Percentiles rank a stretch among this genome's conserved stretches.
phyloP scores from a whole-genome alignment of 2,113 vertebrate species.

The Tretioscincus oriximinensis region DNA sequence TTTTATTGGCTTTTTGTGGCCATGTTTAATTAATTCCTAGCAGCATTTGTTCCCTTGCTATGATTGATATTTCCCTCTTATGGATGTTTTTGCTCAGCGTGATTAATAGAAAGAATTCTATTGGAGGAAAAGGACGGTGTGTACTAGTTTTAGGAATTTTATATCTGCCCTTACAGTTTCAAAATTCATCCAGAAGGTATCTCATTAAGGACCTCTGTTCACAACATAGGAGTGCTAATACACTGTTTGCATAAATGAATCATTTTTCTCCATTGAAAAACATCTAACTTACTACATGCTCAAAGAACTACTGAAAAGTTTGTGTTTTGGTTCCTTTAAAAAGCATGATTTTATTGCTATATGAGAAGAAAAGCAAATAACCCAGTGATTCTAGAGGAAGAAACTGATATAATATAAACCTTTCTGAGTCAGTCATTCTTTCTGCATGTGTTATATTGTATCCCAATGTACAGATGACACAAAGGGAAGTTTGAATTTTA shows the following conservation, averaged over 20 bases:
- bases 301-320: neutral
- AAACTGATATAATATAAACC: neutral
- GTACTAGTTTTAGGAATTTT: too few relatives aligned
- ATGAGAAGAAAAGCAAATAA: neutral
- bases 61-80: too few relatives aligned
- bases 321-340: neutral
- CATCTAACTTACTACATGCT: neutral
- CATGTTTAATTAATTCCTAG: too few relatives aligned
- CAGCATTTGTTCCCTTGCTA: too few relatives aligned
- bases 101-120: too few relatives aligned
- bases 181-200: too few relatives aligned
- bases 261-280: neutral
- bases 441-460: neutral
- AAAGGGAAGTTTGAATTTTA: conserved; percentile 25
- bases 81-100: too few relatives aligned
- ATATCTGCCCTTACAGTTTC: too few relatives aligned
- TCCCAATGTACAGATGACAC: neutral
- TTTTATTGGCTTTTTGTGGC: too few relatives aligned
- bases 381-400: neutral
- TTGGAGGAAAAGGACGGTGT: too few relatives aligned
- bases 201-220: too few relatives aligned
- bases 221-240: neutral
- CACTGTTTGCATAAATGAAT: neutral
- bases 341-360: neutral
- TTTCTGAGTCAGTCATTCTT: neutral